phyloP scores from a whole-genome alignment of 2,888 invertebrate species.

The Syritta pipiens region DNA sequence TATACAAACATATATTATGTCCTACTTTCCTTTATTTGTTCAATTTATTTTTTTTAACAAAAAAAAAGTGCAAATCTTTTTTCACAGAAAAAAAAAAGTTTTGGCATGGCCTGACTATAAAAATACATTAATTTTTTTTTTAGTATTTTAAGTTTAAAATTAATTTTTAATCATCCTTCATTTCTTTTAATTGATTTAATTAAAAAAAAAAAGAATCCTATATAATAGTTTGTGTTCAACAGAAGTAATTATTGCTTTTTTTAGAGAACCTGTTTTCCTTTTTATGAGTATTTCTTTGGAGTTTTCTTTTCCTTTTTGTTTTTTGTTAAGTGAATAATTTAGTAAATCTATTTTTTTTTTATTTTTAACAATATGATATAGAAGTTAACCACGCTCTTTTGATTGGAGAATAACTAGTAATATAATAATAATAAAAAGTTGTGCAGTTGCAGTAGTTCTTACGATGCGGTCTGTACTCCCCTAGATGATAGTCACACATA shows the following conservation, averaged over 20 bases:
- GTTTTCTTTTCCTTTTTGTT: background rate
- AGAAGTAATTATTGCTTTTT: background rate
- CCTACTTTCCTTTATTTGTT: slow-evolving; percentile 44
- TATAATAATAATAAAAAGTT: too few relatives aligned
- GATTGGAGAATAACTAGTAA: too few relatives aligned
- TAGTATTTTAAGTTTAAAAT: background rate
- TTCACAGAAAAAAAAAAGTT: slow-evolving; percentile 55
- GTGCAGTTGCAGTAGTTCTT: too few relatives aligned
- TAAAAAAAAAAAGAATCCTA: slow-evolving; percentile 16
- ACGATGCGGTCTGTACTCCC: too few relatives aligned
- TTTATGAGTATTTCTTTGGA: background rate
- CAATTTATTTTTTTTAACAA: slow-evolving; percentile 28
- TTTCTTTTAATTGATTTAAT: slow-evolving; percentile 6
- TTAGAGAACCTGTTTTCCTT: background rate
- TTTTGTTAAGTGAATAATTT: too few relatives aligned
- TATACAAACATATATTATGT: slow-evolving; percentile 34
- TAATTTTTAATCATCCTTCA: background rate
- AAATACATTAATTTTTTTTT: slow-evolving; percentile 3
- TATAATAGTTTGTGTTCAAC: slow-evolving; percentile 31
- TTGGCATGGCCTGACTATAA: slow-evolving; percentile 45
- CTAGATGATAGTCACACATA: too few relatives aligned
- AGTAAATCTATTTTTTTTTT: too few relatives aligned
- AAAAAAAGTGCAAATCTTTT: slow-evolving; percentile 54
- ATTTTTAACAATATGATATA: too few relatives aligned
- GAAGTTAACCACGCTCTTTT: too few relatives aligned